Evolutionary conservation across 2,113 vertebrate species (phyloP).

Genomic region (Leptobrachium leishanense): DNA sequence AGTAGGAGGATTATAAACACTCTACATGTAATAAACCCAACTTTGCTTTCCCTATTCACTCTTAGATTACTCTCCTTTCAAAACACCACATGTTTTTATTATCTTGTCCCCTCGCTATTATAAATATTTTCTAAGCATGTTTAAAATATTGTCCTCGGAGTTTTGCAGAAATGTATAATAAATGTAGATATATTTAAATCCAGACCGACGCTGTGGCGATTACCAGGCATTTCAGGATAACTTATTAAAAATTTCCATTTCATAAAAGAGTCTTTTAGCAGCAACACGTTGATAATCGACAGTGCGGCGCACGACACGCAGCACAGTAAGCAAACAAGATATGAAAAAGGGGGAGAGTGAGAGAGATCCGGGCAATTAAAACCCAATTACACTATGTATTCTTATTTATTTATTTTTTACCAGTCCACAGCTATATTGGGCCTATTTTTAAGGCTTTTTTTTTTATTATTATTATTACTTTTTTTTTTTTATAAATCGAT

Average conservation of each 20-base stretch:
- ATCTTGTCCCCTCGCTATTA: constrained; percentile 1
- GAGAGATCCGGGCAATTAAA: neutral
- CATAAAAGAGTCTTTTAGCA: constrained; percentile 7
- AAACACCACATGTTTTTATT: neutral
- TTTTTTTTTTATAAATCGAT: neutral
- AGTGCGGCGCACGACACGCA: neutral
- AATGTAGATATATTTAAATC: constrained; percentile 44
- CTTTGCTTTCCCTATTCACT: too few relatives aligned
- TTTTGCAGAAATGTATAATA: constrained; percentile 21
- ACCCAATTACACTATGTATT: neutral
- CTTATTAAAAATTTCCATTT: constrained; percentile 43
- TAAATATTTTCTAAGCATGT: constrained; percentile 35
- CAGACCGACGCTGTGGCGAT: constrained; percentile 13
- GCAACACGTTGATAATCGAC: constrained; percentile 7
- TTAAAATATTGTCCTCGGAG: constrained; percentile 12
- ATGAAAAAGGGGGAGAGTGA: neutral
- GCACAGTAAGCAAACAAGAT: neutral
- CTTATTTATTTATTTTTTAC: neutral
- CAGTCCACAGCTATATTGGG: neutral
- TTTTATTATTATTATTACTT: neutral
- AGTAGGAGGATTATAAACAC: too few relatives aligned
- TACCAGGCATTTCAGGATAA: constrained; percentile 27
- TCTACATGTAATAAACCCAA: too few relatives aligned
- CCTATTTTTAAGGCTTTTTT: constrained; percentile 9
- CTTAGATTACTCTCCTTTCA: neutral